phyloP scores from a whole-genome alignment of 37 sponge, comb jelly and placozoan genomes.

The Ianthella basta region DNA sequence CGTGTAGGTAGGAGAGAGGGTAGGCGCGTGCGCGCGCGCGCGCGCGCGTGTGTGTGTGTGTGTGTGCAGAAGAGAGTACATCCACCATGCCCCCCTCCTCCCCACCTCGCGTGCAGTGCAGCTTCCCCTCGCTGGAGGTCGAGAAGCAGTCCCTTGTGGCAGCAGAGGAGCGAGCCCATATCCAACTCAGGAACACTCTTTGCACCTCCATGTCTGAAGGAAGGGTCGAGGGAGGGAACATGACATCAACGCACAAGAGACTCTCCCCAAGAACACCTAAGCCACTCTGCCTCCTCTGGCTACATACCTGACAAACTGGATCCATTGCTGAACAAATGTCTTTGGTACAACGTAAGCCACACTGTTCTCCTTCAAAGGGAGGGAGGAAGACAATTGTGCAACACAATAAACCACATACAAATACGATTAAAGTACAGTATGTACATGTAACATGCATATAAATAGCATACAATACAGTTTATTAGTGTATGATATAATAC shows the following conservation, averaged over 20 bases:
- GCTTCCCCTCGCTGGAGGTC: background rate
- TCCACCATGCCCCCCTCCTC: too few relatives aligned
- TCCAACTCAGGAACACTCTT: background rate
- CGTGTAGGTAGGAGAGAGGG: conserved; percentile 26
- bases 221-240: background rate
- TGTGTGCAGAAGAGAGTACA: background rate
- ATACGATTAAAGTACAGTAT: too few relatives aligned
- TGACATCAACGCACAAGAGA: too few relatives aligned
- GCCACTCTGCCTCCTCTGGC: background rate
- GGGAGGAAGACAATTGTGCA: background rate
- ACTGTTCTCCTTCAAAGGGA: background rate
- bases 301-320: conserved; percentile 16
- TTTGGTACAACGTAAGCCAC: background rate
- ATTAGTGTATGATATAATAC: too few relatives aligned
- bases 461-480: too few relatives aligned
- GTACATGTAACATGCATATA: too few relatives aligned
- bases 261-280: background rate
- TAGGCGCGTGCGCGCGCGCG: background rate
- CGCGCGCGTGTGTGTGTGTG: conserved; percentile 9
- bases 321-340: background rate
- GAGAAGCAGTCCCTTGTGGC: background rate
- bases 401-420: background rate
- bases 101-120: too few relatives aligned
- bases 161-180: background rate
- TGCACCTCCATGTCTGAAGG: background rate